Conservation (phyloP, 2,888 invertebrate genomes). For the Metalampra italica region DNA sequence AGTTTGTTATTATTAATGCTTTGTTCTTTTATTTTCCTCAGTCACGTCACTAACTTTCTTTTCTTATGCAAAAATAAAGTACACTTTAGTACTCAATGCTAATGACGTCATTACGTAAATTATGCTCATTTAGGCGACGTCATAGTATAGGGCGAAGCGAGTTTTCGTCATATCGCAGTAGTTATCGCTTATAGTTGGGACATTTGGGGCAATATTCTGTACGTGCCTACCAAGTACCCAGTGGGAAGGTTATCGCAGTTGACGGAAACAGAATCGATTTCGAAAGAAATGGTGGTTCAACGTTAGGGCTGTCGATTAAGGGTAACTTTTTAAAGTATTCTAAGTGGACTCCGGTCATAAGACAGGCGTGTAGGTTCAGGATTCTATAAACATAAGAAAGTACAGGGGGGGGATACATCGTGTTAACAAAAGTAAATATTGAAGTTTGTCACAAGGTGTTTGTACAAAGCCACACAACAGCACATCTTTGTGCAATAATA, state of each 20-base stretch:
- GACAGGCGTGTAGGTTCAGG: no score
- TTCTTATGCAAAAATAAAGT: background rate
- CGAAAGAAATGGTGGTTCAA: background rate
- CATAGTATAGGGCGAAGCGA: constrained; percentile 13
- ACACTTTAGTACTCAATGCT: constrained; percentile 24
- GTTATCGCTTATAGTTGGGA: constrained; percentile 4
- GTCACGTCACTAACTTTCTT: background rate
- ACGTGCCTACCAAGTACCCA: background rate
- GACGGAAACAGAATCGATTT: background rate
- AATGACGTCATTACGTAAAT: constrained; percentile 41
- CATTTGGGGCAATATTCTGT: constrained; percentile 5
- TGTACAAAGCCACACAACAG: no score
- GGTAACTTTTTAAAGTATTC: background rate
- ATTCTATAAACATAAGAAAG: no score
- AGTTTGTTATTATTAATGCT: background rate
- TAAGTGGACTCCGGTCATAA: no score
- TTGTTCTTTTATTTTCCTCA: background rate
- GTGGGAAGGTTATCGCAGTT: background rate
- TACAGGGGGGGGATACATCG: no score
- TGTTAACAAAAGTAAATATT: no score
- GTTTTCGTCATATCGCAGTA: constrained; percentile 5
- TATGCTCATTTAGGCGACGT: constrained; percentile 29
- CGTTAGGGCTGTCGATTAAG: background rate
- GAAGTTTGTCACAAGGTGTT: no score
- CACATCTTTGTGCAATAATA: no score